Conservation (phyloP, 2,113 vertebrate genomes). For the Eulemur rufifrons region DNA sequence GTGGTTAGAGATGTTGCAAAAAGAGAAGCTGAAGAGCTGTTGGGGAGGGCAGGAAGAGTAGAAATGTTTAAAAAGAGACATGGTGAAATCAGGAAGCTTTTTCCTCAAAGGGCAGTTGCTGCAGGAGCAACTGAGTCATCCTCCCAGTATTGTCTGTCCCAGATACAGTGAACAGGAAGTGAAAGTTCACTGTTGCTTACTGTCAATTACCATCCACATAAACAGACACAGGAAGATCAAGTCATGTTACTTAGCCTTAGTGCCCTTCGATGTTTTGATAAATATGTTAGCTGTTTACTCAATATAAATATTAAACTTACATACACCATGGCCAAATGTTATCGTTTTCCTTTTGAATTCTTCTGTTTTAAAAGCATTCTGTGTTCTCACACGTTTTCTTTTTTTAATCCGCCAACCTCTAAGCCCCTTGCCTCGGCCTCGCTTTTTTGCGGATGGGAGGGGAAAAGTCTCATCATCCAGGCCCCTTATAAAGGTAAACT, state of each 20-base stretch:
- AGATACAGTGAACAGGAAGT: slow-evolving; percentile 74
- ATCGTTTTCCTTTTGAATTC: slow-evolving; percentile 49
- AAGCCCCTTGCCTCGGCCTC: slow-evolving; percentile 60
- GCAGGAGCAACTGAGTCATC: slow-evolving; percentile 74
- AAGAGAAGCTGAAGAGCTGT: slow-evolving; percentile 59
- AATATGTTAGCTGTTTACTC: slow-evolving; percentile 62
- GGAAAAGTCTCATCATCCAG: slow-evolving; percentile 73
- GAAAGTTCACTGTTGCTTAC: slow-evolving; percentile 77
- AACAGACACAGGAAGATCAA: slow-evolving; percentile 80
- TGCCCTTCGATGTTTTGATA: slow-evolving; percentile 72
- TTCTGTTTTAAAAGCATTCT: slow-evolving; percentile 3
- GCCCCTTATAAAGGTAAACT: slow-evolving; percentile 71
- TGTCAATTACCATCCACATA: slow-evolving; percentile 71
- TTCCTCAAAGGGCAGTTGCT: slow-evolving; percentile 65
- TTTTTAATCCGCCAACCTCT: slow-evolving; percentile 32
- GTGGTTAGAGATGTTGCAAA: not conserved
- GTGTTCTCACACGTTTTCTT: slow-evolving; percentile 23
- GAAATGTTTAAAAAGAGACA: slow-evolving; percentile 54
- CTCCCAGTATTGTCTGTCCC: slow-evolving; percentile 55
- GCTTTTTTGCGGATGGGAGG: slow-evolving; percentile 4
- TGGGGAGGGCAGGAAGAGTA: slow-evolving; percentile 46
- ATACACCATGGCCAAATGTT: slow-evolving; percentile 35
- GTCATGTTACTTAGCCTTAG: slow-evolving; percentile 58
- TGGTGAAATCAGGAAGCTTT: slow-evolving; percentile 77
- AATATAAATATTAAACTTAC: slow-evolving; percentile 68